Base-by-base conservation (phyloP, 2,113 vertebrate species). In the Larimichthys crocea region DNA sequence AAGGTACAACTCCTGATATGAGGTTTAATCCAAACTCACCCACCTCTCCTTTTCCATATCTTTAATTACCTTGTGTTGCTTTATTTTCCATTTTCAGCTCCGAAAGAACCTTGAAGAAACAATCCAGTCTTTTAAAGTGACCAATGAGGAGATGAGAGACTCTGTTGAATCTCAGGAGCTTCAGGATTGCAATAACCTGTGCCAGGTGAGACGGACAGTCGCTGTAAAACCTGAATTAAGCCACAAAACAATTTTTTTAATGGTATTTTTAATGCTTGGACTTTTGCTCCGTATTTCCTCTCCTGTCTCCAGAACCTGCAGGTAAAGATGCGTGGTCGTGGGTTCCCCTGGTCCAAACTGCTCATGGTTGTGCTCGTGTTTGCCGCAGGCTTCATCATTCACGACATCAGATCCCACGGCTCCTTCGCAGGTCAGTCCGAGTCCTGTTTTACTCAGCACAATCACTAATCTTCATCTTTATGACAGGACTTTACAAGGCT, bases 41-140 rank as follows among this genome's bases (percentile, higher is more conserved):
- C 63, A 57, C 14, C 20, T 10, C 35, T 15, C 31, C 31, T 44
- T 46, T 8, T 8, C 31, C 0, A 42, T 10, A 8, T 75, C 19
- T 68, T 70, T 3, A 6, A 24, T 63, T 2, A 19, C n/a, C 10
- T 44, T 67, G 11, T 66, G 10, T 12, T 5, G 1, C n/a, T 83
- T 44, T 83, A 0, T 57, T 44, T 71, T 29, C 52, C 44, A 1
- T 79, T 10, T 80, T 65, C 10, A 99, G 98, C 90, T 96, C n/a
- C 92, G 88, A 4, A 97, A 95, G 76, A 95, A 95, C 4, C 94
- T 99, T 52, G 96, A 96, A 90, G 97, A 99, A 87, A 99, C 96
- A 0, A 93, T 98, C 71, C 96, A 95, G 86, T 98, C 97, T 0
- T 98, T 99, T 92, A 93, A 85, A 84, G 95, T 98, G 35, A 97